phyloP scores from a whole-genome alignment of 2,888 invertebrate species.

The Parthenolecanium corni region DNA sequence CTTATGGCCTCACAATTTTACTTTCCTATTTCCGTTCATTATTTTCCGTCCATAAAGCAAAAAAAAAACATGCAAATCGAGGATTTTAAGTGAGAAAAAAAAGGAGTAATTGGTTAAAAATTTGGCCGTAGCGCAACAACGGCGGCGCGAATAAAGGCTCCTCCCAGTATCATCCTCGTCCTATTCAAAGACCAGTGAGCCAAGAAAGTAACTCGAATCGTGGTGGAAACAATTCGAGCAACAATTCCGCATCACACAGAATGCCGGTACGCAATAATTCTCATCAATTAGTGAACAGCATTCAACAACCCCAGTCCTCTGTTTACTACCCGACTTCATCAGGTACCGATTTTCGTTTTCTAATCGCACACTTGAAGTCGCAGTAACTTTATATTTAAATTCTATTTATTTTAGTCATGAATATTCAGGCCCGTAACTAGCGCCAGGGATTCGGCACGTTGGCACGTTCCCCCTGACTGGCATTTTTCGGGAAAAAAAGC shows the following conservation, averaged over 20 bases:
- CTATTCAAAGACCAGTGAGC: conserved; percentile 24
- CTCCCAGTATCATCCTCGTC: conserved; percentile 23
- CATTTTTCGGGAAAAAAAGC: too few species aligned
- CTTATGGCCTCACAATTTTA: too few species aligned
- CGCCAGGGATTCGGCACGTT: too few species aligned
- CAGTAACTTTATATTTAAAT: background rate
- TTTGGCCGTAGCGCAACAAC: conserved; percentile 22
- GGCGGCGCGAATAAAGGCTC: conserved; percentile 21
- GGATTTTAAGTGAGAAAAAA: background rate
- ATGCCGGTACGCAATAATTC: conserved; percentile 26
- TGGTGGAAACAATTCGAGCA: conserved; percentile 4
- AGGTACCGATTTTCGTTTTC: conserved; percentile 5
- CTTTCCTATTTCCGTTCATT: too few species aligned
- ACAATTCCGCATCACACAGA: conserved; percentile 12
- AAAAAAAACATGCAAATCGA: too few species aligned
- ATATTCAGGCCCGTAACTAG: too few species aligned
- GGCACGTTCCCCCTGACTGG: too few species aligned
- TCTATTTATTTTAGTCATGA: too few species aligned
- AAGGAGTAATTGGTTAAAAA: background rate
- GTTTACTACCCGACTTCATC: conserved; percentile 21
- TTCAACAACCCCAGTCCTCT: conserved; percentile 25
- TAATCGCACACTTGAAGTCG: background rate
- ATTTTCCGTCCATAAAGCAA: too few species aligned
- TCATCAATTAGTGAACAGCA: conserved; percentile 25
- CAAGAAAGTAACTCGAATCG: conserved; percentile 22